phyloP scores from a whole-genome alignment of 1,140 invertebrate genomes.

The Bathynomus jamesi region DNA sequence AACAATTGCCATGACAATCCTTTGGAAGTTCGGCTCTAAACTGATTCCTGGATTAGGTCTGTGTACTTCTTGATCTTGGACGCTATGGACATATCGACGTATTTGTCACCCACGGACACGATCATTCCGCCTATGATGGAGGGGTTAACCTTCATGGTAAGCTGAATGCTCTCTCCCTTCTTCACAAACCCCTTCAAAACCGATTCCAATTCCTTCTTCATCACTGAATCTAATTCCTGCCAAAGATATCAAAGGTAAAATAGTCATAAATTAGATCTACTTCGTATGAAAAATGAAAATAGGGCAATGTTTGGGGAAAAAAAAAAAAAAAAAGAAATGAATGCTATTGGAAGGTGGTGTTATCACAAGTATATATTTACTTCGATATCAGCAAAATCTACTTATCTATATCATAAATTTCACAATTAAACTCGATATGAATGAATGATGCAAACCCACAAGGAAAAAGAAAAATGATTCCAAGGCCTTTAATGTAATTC shows the following conservation, averaged over 20 bases:
- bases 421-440: too few relatives aligned
- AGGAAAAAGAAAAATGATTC: too few relatives aligned
- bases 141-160: constrained; percentile 81
- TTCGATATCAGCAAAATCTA: too few relatives aligned
- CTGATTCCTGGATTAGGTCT: constrained; percentile 58
- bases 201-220: constrained; percentile 68
- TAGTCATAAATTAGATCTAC: too few relatives aligned
- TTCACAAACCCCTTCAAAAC: constrained; percentile 79
- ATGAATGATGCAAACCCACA: too few relatives aligned
- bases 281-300: too few relatives aligned
- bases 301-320: too few relatives aligned
- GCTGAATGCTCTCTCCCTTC: constrained; percentile 67
- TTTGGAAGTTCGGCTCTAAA: constrained; percentile 36
- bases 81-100: constrained; percentile 96
- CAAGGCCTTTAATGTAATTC: too few relatives aligned
- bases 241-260: constrained; percentile 38
- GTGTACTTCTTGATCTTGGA: constrained; percentile 93
- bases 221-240: constrained; percentile 66
- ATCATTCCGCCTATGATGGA: constrained; percentile 90
- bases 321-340: too few relatives aligned
- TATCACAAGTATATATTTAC: too few relatives aligned
- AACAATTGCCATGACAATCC: not conserved
- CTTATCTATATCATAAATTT: too few relatives aligned
- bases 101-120: constrained; percentile 93
- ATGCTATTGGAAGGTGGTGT: too few relatives aligned